Evolutionary conservation across 1,140 invertebrate genomes (phyloP).

Genomic region (Gerris buenoi): DNA sequence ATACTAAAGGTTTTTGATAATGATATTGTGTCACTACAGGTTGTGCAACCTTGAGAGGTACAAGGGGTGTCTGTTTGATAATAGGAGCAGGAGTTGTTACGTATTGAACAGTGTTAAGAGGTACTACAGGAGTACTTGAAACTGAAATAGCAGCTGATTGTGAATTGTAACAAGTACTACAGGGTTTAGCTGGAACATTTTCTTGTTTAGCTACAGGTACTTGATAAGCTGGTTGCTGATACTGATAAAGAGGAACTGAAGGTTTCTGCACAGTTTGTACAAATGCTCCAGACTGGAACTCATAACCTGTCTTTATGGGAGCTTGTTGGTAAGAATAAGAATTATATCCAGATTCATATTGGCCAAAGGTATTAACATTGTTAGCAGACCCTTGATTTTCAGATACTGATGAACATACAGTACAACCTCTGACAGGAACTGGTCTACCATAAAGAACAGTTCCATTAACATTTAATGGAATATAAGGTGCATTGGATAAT

Average conservation of each 20-base stretch:
- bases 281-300: neutral
- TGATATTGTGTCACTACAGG: slow-evolving; percentile 25
- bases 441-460: neutral
- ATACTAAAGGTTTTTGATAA: too few relatives aligned
- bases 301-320: neutral
- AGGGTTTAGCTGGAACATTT: neutral
- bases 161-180: neutral
- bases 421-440: neutral
- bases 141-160: slow-evolving; percentile 3
- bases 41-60: slow-evolving; percentile 20
- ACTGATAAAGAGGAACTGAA: neutral
- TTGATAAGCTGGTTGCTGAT: neutral
- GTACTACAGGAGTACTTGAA: slow-evolving; percentile 17
- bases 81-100: slow-evolving; percentile 11
- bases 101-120: slow-evolving; percentile 22
- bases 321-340: neutral
- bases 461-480: neutral
- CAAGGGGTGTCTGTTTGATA: slow-evolving; percentile 15
- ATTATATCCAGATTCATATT: neutral
- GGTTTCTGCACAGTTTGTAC: neutral
- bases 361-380: neutral
- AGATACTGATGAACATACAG: neutral
- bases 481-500: neutral
- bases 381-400: neutral
- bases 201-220: neutral